Base-by-base conservation (phyloP, 2,888 invertebrate genomes). In the Drosophila siamana region DNA sequence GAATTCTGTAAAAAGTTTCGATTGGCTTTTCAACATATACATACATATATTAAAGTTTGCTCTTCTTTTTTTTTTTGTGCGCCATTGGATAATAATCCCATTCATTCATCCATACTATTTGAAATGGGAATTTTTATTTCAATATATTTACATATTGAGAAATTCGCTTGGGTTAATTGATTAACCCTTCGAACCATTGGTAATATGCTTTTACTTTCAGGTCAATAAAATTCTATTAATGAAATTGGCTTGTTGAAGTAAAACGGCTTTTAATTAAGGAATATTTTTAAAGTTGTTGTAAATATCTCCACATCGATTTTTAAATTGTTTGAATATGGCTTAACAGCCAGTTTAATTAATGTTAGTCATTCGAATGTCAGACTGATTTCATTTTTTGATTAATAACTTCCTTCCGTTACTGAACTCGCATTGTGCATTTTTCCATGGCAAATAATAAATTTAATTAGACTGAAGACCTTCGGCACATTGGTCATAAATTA, bases 21-120 rank as follows among this genome's bases (percentile, higher is more conserved):
- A 59, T 24, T 28, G 19, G 11, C 57, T 50, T 22, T 48, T 13
- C 24, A 19, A 11, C 19, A 48, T n/a, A 26, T 15, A 22, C 36
- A 26, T 15, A 22, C 36, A 36, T 28, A 13, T 9, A 26, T 26
- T 2, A 57, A 38, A 57, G 48, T 47, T 26, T 46, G 7, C 19
- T 19, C 19, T 3, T 1, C 19, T 15, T 43, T 46, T 28, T 11
- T 30, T 16, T 47, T 47, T 28, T 15, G 4, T 16, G n/a, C 33
- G 4, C 9, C 33, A 1, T 4, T 4, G 4, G 33, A 33, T 33
- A n/a, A 33, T 33, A 33, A 33, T 33, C 33, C 4, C 33, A 33
- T 33, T 33, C 33, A 33, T 33, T 33, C n/a, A 33, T 30, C 30
- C 24, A 5, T 2, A 24, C 24, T 30, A 30, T 30, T 11, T 30